Conservation (phyloP, 2,797 vertebrate species). For the Discoglossus pictus region DNA sequence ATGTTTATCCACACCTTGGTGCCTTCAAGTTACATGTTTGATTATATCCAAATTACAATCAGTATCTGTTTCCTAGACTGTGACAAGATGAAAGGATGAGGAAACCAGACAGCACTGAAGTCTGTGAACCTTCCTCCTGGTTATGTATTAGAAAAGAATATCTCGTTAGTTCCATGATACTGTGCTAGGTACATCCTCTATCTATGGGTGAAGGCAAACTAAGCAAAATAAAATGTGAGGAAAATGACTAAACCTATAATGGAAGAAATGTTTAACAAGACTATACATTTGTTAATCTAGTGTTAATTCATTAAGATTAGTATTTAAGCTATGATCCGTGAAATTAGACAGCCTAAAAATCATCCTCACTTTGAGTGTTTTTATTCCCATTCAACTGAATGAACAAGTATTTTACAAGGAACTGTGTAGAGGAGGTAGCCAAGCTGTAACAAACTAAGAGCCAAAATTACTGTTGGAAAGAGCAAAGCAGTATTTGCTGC, state of each 20-base stretch:
- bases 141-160: slow-evolving; percentile 22
- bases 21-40: neutral
- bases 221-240: neutral
- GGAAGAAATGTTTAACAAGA: slow-evolving; percentile 25
- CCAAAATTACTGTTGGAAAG: too few species aligned
- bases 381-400: too few species aligned
- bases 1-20: neutral
- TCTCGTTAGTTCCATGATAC: slow-evolving; percentile 5
- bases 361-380: too few species aligned
- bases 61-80: slow-evolving; percentile 10
- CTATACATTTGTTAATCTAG: slow-evolving; percentile 23
- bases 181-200: neutral
- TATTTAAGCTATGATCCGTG: slow-evolving; percentile 8
- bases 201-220: neutral
- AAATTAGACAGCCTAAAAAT: slow-evolving; percentile 15
- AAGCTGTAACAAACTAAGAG: too few species aligned
- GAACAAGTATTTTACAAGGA: too few species aligned
- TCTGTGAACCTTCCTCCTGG: neutral
- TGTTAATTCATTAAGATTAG: neutral
- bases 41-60: slow-evolving; percentile 13
- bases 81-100: slow-evolving; percentile 24
- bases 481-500: too few species aligned
- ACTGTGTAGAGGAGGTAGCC: too few species aligned
- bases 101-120: slow-evolving; percentile 2
- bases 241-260: neutral